These are phyloP conservation scores for Platorchestia sp. DNA, from an alignment of 1,140 invertebrate species.

Conservation along the genomic window DNA sequence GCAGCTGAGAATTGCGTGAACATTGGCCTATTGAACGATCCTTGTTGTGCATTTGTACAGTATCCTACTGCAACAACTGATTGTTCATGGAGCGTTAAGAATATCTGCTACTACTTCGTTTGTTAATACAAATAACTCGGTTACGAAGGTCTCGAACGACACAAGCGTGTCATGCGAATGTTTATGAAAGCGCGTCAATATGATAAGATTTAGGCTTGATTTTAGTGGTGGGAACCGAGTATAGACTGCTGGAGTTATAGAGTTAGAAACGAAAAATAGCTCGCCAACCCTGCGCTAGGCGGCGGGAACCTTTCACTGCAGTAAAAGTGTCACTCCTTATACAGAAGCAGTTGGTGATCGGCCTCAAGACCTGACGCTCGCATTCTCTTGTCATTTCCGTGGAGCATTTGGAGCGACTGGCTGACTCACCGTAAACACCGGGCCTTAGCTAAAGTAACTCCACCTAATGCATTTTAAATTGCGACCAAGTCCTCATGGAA, in stretches of 20 bases:
- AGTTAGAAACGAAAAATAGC: not conserved
- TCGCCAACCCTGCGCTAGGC: not conserved
- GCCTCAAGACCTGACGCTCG: not conserved
- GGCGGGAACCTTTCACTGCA: not conserved
- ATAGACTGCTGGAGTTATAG: not conserved
- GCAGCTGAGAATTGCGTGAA: not conserved
- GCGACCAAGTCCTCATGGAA: not conserved
- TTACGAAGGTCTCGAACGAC: not conserved
- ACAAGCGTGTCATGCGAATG: not conserved
- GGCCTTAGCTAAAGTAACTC: not conserved
- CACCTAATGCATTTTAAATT: not conserved
- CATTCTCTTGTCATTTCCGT: not conserved
- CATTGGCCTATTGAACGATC: not conserved
- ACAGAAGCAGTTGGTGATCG: not conserved
- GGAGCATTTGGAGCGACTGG: not conserved
- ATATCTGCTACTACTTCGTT: not conserved
- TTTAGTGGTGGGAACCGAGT: not conserved
- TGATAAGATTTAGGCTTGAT: not conserved
- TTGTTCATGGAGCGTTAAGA: not conserved
- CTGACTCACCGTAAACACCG: not conserved
- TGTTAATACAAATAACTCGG: not conserved
- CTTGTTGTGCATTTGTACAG: too few relatives aligned
- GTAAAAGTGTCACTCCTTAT: slow-evolving; percentile 42
- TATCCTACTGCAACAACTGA: too few relatives aligned
- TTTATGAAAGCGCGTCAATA: not conserved